Base-by-base conservation (phyloP, 2,888 invertebrate genomes). In the Antheraea assamensis region DNA sequence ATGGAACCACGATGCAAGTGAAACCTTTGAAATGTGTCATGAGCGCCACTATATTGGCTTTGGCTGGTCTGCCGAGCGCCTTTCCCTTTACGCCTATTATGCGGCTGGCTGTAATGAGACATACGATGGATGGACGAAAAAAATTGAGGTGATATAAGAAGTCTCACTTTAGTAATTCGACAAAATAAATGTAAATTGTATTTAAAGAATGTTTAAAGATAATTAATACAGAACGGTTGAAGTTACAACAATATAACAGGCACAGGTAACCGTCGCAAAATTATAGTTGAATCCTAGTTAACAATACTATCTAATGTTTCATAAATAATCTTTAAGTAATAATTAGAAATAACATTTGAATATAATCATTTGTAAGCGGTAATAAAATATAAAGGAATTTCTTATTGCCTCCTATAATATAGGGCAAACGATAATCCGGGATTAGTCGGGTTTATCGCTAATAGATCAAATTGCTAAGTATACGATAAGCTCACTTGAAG, bases 301-400 rank as follows among this genome's bases (percentile, higher is more conserved):
- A 19, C 7, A 21, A 52, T 52, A 19, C 3, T 3, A 47, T 3
- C 19, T 52, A 21, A 52, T 52, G 5, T 52, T 52, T 21, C 52
- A n/a, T 0, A 52, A n/a, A 52, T 52, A 52, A 21, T 52, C 21
- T 21, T 13, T 42, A 13, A 42, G 42, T 42, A 13, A 42, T 42
- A 10, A 13, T 42, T 13, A 42, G 3, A 61, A 61, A 61, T 61
- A 2, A 61, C 24, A 24, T 13, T 61, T 61, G 3, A 24, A 13
- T 64, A 19, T 17, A 17, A 64, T 30, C 4, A 64, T 30, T 64
- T 64, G 17, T 58, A 64, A 64, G 78, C 89, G 90, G 78, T 90
- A 95, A 66, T 92, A 92, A 73, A 95, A 94, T 77, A 91, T 92
- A 83, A 95, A 94, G 87, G 95, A 95, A 85, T 93, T 97, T 61